phyloP scores from a whole-genome alignment of 2,888 invertebrate genomes.

The Melanophora roralis region DNA sequence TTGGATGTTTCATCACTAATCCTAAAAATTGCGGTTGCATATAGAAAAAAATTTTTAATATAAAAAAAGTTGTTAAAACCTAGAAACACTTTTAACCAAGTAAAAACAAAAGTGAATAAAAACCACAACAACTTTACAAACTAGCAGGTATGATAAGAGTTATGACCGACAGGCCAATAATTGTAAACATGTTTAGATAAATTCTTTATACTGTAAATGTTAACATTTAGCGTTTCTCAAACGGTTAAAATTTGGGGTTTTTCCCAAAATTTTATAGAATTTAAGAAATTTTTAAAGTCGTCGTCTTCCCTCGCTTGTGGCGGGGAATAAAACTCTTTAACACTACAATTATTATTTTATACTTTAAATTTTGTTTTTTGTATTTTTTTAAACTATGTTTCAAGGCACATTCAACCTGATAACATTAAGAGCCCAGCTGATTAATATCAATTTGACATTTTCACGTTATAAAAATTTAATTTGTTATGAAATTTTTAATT shows the following conservation, averaged over 20 bases:
- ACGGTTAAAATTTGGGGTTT: neutral
- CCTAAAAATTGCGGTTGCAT: conserved; percentile 41
- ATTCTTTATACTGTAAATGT: neutral
- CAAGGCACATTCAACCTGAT: no score
- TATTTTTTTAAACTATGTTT: no score
- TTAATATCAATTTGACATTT: no score
- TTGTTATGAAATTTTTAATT: no score
- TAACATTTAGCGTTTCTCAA: conserved; percentile 11
- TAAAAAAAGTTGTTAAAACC: neutral
- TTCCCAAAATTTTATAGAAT: no score
- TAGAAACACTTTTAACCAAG: conserved; percentile 23
- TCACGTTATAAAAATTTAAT: no score
- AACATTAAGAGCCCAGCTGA: no score
- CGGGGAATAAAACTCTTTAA: no score
- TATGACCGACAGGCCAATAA: conserved; percentile 38
- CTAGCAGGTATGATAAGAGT: neutral
- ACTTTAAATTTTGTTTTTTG: no score
- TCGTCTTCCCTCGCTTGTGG: no score
- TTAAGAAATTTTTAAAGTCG: no score
- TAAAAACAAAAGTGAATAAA: conserved; percentile 19
- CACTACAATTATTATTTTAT: no score
- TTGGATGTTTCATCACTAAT: conserved; percentile 40
- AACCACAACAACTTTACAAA: neutral
- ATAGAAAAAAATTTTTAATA: neutral
- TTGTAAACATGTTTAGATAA: conserved; percentile 30